A percentile compares a stretch with the other conserved stretches of the same genome.
Conservation (phyloP, 2,888 invertebrate genomes). For the Pyrrhia umbra region DNA sequence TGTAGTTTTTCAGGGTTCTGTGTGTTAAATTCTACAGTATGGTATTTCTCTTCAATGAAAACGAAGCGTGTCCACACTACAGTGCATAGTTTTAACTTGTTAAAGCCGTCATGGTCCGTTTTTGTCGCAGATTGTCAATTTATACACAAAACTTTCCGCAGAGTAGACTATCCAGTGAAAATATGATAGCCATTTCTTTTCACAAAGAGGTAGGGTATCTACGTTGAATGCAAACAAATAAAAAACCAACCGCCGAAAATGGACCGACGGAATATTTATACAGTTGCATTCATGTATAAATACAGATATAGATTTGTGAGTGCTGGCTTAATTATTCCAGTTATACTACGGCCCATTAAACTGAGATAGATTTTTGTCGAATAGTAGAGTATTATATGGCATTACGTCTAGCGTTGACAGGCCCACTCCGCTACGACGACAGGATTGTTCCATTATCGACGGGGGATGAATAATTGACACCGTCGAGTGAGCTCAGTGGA, state of each 20-base stretch:
- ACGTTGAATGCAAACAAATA: neutral
- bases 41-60: constrained; percentile 24
- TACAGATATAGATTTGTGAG: constrained; percentile 17
- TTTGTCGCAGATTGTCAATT: constrained; percentile 36
- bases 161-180: constrained; percentile 8
- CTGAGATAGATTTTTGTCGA: constrained; percentile 75
- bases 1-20: neutral
- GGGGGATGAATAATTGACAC: constrained; percentile 85
- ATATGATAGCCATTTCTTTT: constrained; percentile 15
- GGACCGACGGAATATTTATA: neutral
- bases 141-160: constrained; percentile 9
- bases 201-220: constrained; percentile 2
- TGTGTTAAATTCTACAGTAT: constrained; percentile 31
- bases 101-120: constrained; percentile 32
- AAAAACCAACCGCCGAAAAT: neutral
- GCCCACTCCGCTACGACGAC: constrained; percentile 81
- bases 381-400: constrained; percentile 72
- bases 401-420: constrained; percentile 86
- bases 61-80: constrained; percentile 29
- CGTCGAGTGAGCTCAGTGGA: constrained; percentile 77
- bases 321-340: constrained; percentile 34
- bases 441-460: constrained; percentile 89
- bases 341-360: constrained; percentile 61
- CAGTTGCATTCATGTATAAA: constrained; percentile 2
- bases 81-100: constrained; percentile 39